Conservation (phyloP, 2,113 vertebrate genomes). For the Sinocyclocheilus anshuiensis region DNA sequence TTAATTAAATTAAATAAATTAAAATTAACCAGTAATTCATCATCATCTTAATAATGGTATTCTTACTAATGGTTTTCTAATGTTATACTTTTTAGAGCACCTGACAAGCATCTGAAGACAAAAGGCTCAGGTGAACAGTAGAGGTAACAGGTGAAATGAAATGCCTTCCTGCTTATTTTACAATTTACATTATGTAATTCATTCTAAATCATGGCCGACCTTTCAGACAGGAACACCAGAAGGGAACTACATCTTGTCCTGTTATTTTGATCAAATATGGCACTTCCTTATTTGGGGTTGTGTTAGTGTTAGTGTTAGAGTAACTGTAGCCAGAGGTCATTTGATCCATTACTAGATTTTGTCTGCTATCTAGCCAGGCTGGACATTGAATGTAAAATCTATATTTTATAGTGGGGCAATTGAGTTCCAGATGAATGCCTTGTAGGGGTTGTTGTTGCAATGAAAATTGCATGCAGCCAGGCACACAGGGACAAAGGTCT, state of each 20-base stretch:
- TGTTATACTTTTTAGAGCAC: too few relatives aligned
- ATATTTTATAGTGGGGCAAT: slow-evolving; percentile 31
- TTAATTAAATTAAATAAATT: too few relatives aligned
- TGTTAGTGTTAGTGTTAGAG: slow-evolving; percentile 51
- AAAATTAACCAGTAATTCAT: too few relatives aligned
- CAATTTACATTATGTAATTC: slow-evolving; percentile 35
- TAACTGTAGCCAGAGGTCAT: slow-evolving; percentile 55
- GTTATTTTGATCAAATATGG: slow-evolving; percentile 47
- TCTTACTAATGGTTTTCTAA: too few relatives aligned
- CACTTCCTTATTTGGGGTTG: slow-evolving; percentile 47
- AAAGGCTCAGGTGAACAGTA: neutral
- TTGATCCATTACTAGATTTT: slow-evolving; percentile 57
- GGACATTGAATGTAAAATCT: slow-evolving; percentile 34
- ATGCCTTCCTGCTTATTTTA: slow-evolving; percentile 21
- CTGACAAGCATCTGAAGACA: neutral
- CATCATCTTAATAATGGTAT: too few relatives aligned
- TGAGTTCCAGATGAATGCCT: slow-evolving; percentile 27
- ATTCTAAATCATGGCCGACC: slow-evolving; percentile 42
- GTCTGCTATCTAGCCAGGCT: slow-evolving; percentile 50
- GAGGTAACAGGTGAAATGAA: slow-evolving; percentile 28
- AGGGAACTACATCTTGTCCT: slow-evolving; percentile 8
- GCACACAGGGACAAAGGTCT: neutral
- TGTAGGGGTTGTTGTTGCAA: slow-evolving; percentile 18
- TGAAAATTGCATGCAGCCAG: neutral
- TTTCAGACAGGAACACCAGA: slow-evolving; percentile 24